Conservation (phyloP, 64 coral and sea anemone genomes). For the Pocillopora verrucosa region DNA sequence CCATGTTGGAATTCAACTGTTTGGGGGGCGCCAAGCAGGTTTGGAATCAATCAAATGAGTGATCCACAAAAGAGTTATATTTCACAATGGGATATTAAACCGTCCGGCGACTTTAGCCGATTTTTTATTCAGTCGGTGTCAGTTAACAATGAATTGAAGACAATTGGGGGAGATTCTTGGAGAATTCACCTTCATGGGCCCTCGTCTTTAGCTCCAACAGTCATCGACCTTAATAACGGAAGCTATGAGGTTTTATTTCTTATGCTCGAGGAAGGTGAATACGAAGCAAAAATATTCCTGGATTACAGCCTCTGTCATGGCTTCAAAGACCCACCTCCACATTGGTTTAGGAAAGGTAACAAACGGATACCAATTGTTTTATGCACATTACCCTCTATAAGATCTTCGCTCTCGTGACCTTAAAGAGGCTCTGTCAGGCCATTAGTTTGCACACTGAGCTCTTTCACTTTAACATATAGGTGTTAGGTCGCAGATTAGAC, state of each 20-base stretch:
- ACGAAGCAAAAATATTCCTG: slow-evolving; percentile 50
- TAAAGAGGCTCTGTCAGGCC: too few species aligned
- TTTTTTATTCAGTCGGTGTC: slow-evolving; percentile 68
- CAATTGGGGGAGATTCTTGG: slow-evolving; percentile 56
- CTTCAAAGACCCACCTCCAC: slow-evolving; percentile 60
- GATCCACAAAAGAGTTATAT: slow-evolving; percentile 62
- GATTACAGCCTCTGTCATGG: slow-evolving; percentile 66
- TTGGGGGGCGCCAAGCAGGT: slow-evolving; percentile 20
- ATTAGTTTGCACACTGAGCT: too few species aligned
- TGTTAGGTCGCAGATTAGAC: too few species aligned
- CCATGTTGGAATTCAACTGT: slow-evolving; percentile 57
- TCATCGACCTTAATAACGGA: slow-evolving; percentile 53
- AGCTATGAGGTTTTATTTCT: slow-evolving; percentile 66
- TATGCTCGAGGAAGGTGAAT: slow-evolving; percentile 54
- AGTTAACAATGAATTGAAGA: slow-evolving; percentile 28
- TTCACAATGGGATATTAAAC: slow-evolving; percentile 34
- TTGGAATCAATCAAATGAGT: slow-evolving; percentile 18
- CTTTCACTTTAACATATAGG: too few species aligned
- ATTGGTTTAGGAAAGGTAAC: slow-evolving; percentile 69
- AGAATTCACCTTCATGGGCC: slow-evolving; percentile 48
- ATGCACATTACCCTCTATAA: too few species aligned
- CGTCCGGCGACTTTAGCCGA: slow-evolving; percentile 65
- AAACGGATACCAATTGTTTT: not conserved
- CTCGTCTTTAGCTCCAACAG: slow-evolving; percentile 51
- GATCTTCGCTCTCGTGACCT: too few species aligned